A percentile compares a stretch with the other conserved stretches of the same genome.
Evolutionary conservation across 2,888 invertebrate genomes (phyloP).

Genomic region (Euzetes globulus): DNA sequence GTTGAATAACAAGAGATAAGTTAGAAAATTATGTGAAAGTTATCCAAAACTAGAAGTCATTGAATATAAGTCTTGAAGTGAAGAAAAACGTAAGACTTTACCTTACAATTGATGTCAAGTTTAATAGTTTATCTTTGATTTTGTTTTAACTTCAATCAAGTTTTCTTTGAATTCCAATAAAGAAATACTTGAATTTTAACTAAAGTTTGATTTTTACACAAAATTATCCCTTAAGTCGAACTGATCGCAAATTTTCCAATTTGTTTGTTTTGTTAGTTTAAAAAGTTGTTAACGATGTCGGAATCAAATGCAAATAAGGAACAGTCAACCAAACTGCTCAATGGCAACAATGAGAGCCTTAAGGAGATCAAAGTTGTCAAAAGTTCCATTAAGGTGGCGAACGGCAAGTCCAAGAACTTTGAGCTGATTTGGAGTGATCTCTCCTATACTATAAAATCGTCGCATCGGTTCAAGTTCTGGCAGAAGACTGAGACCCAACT

Average conservation of each 20-base stretch:
- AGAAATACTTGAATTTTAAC: not conserved
- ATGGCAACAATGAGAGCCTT: not conserved
- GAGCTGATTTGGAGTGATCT: slow-evolving; percentile 36
- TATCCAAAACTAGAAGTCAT: not conserved
- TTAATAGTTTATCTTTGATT: not conserved
- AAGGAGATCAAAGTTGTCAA: slow-evolving; percentile 1
- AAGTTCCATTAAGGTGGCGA: not conserved
- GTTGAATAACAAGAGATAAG: no score
- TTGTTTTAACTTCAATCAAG: not conserved
- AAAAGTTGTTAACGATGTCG: not conserved
- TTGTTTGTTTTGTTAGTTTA: not conserved
- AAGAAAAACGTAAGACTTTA: not conserved
- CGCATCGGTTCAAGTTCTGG: slow-evolving; percentile 9
- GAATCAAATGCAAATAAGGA: not conserved
- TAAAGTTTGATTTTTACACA: not conserved
- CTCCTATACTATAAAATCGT: slow-evolving; percentile 21
- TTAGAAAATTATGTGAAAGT: not conserved
- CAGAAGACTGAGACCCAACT: slow-evolving; percentile 2
- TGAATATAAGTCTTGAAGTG: not conserved
- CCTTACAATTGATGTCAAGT: slow-evolving; percentile 14
- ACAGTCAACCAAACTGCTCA: not conserved
- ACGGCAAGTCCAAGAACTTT: slow-evolving; percentile 1
- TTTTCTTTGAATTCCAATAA: not conserved
- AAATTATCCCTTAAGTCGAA: no score
- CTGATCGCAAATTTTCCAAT: no score